These are phyloP conservation scores for Rhagoletis zephyria DNA, from an alignment of 1,140 invertebrate genomes.

Conservation along the genomic window DNA sequence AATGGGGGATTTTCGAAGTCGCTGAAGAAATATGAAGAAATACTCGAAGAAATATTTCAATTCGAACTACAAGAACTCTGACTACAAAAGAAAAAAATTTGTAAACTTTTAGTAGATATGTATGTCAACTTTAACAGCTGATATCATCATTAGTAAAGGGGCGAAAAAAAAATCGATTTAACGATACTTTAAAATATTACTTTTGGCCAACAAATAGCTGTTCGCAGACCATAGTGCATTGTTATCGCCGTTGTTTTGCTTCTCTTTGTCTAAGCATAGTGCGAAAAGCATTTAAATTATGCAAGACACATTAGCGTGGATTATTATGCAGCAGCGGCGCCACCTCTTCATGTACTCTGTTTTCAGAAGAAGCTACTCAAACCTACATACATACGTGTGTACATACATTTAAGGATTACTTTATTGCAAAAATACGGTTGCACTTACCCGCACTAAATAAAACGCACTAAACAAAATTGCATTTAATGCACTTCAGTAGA, in stretches of 20 bases:
- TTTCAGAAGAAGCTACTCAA: not conserved
- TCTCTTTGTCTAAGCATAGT: not conserved
- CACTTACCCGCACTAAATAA: too few species aligned
- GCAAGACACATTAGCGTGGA: slow-evolving; percentile 17
- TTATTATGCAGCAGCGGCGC: not conserved
- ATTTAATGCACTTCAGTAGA: not conserved
- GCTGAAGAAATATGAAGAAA: too few species aligned
- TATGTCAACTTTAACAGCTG: too few species aligned
- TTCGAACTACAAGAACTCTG: too few species aligned
- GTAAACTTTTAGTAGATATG: too few species aligned
- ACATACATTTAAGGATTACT: not conserved
- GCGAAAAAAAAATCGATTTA: too few species aligned
- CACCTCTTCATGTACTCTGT: not conserved
- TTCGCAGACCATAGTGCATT: not conserved
- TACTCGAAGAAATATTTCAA: too few species aligned
- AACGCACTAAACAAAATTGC: not conserved
- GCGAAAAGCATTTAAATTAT: slow-evolving; percentile 35
- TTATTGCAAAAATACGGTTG: not conserved
- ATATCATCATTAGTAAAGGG: too few species aligned
- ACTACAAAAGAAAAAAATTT: too few species aligned
- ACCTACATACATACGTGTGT: not conserved
- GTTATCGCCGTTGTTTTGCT: not conserved
- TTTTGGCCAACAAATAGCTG: too few species aligned
- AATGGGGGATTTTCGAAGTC: too few species aligned
- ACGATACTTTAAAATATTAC: too few species aligned